phyloP scores from a whole-genome alignment of 2,888 invertebrate species.

The Heteromurus nitidus region DNA sequence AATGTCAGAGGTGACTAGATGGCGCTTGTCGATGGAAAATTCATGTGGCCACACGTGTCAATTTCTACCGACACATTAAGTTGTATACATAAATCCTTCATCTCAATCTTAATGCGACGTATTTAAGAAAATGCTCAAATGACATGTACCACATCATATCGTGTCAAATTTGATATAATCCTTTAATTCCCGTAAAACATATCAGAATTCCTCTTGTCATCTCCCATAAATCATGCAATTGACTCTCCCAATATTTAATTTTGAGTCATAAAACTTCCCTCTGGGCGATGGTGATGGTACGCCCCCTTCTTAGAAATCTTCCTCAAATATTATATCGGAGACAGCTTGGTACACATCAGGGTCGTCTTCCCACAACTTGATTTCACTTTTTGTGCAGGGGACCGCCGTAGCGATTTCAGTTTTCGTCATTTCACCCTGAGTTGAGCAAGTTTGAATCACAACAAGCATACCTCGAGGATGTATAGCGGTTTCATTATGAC shows the following conservation, averaged over 20 bases:
- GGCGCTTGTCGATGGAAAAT: too few relatives aligned
- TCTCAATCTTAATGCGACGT: too few relatives aligned
- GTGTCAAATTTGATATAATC: too few relatives aligned
- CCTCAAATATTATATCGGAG: conserved; percentile 41
- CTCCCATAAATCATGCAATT: too few relatives aligned
- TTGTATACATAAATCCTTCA: too few relatives aligned
- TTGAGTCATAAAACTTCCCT: not conserved
- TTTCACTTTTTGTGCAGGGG: conserved; percentile 11
- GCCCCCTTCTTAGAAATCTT: conserved; percentile 37
- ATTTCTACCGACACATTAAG: too few relatives aligned
- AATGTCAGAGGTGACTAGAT: too few relatives aligned
- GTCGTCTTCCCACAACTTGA: conserved; percentile 34
- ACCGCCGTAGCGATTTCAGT: not conserved
- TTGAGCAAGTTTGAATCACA: not conserved
- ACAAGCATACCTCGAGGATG: not conserved
- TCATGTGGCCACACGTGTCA: too few relatives aligned
- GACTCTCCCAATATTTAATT: too few relatives aligned
- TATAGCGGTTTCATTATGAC: not conserved
- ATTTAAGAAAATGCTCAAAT: not conserved
- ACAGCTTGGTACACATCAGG: conserved; percentile 42
- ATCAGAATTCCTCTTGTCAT: too few relatives aligned
- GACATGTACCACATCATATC: not conserved
- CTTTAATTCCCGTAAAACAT: too few relatives aligned
- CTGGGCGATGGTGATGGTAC: not conserved
- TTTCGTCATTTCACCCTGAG: conserved; percentile 30